Conservation (phyloP, 1,140 invertebrate species). For the Diorhabda elongata region DNA sequence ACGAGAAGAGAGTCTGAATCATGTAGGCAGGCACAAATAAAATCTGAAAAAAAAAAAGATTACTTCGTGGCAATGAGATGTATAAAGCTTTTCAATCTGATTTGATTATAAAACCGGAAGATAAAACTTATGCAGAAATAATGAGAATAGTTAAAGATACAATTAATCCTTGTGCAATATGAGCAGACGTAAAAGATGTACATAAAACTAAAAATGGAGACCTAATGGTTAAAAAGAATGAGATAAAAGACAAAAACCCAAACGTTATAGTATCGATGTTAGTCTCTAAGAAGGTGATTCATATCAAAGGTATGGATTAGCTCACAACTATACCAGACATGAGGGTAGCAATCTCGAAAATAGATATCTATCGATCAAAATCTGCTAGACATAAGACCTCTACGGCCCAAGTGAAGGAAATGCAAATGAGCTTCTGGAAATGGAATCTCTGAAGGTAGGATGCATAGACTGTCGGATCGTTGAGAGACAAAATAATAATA, state of each 20-base stretch:
- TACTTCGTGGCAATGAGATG: too few relatives aligned
- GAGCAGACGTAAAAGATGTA: conserved; percentile 14
- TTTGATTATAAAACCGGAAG: neutral
- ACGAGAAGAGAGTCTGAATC: too few relatives aligned
- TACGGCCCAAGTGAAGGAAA: too few relatives aligned
- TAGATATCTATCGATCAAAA: too few relatives aligned
- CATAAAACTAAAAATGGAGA: conserved; percentile 12
- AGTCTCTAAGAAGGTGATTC: neutral
- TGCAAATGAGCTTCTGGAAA: too few relatives aligned
- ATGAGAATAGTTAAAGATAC: conserved; percentile 13
- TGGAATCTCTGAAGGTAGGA: too few relatives aligned
- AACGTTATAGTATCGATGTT: neutral
- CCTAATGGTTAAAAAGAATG: conserved; percentile 7
- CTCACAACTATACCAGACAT: conserved; percentile 1
- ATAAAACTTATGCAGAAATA: conserved; percentile 8
- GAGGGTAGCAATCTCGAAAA: neutral
- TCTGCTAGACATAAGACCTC: too few relatives aligned
- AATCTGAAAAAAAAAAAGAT: too few relatives aligned
- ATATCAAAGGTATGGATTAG: conserved; percentile 5
- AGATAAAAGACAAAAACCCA: conserved; percentile 6
- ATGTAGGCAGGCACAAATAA: too few relatives aligned
- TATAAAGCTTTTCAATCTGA: too few relatives aligned
- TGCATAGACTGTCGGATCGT: too few relatives aligned
- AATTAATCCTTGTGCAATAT: conserved; percentile 11
- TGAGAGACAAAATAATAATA: too few relatives aligned